Evolutionary conservation across 2,888 invertebrate species (phyloP).

Genomic region (Morpho achilles): DNA sequence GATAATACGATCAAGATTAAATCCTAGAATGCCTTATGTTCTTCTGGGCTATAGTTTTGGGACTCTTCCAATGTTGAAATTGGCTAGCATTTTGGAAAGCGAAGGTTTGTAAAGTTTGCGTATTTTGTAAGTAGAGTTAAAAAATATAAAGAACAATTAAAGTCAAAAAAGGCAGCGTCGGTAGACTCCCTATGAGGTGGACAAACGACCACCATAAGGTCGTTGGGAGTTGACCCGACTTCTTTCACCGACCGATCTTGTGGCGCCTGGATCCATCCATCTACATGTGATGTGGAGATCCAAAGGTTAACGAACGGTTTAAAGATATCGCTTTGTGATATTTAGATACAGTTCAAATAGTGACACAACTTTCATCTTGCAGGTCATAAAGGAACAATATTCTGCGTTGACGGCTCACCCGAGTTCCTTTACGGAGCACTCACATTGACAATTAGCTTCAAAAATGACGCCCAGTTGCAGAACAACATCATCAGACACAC

Average conservation of each 20-base stretch:
- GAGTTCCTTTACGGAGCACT: conserved; percentile 81
- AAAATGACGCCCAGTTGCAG: conserved; percentile 73
- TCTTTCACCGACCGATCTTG: too few species aligned
- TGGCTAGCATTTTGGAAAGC: conserved; percentile 85
- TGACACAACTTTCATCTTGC: conserved; percentile 7
- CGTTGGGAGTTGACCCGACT: too few species aligned
- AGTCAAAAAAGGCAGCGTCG: neutral
- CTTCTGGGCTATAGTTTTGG: conserved; percentile 96
- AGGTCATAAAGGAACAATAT: conserved; percentile 79
- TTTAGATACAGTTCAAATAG: too few species aligned
- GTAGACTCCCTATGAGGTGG: neutral
- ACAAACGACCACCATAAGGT: too few species aligned
- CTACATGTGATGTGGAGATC: too few species aligned
- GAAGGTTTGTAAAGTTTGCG: conserved; percentile 66
- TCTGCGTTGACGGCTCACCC: conserved; percentile 91
- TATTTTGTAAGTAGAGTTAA: neutral
- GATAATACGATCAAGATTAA: conserved; percentile 79
- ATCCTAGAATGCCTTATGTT: conserved; percentile 82
- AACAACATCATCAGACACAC: conserved; percentile 78
- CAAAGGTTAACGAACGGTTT: too few species aligned
- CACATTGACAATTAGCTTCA: conserved; percentile 62
- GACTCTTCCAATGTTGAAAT: conserved; percentile 85
- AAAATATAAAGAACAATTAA: too few species aligned
- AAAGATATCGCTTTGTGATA: too few species aligned
- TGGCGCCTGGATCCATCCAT: too few species aligned